Percentiles rank a stretch among this genome's conserved stretches.
phyloP scores from a whole-genome alignment of 2,888 invertebrate species.

The Automeris io region DNA sequence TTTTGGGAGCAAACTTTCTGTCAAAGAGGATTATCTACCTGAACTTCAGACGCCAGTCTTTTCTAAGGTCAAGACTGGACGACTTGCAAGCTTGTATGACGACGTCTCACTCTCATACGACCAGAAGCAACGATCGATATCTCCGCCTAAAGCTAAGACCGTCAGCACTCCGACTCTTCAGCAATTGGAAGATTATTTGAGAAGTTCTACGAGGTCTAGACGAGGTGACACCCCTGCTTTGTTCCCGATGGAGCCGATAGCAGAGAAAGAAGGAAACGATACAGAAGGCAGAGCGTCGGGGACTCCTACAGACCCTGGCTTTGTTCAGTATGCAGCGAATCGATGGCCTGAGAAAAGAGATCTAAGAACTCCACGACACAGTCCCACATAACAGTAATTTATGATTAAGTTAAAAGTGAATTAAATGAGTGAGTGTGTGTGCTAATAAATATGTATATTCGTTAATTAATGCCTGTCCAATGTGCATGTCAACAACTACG shows the following conservation, averaged over 20 bases:
- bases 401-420: conserved; percentile 21
- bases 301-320: conserved; percentile 85
- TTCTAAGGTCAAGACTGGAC: conserved; percentile 60
- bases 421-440: conserved; percentile 32
- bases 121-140: conserved; percentile 43
- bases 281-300: conserved; percentile 72
- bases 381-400: conserved; percentile 47
- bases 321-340: conserved; percentile 83
- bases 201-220: conserved; percentile 46
- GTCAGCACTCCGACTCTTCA: conserved; percentile 64
- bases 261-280: conserved; percentile 52
- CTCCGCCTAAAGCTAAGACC: conserved; percentile 55
- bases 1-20: conserved; percentile 49
- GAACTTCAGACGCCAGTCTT: conserved; percentile 69
- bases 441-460: no score
- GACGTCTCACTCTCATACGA: conserved; percentile 57
- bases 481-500: no score
- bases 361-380: conserved; percentile 77
- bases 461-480: no score
- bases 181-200: conserved; percentile 67
- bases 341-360: conserved; percentile 79
- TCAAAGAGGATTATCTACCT: conserved; percentile 63
- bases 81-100: conserved; percentile 52
- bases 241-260: conserved; percentile 75
- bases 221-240: conserved; percentile 59